Conservation (phyloP, 23 tunicate species). For the Trididemnum nubilum region DNA sequence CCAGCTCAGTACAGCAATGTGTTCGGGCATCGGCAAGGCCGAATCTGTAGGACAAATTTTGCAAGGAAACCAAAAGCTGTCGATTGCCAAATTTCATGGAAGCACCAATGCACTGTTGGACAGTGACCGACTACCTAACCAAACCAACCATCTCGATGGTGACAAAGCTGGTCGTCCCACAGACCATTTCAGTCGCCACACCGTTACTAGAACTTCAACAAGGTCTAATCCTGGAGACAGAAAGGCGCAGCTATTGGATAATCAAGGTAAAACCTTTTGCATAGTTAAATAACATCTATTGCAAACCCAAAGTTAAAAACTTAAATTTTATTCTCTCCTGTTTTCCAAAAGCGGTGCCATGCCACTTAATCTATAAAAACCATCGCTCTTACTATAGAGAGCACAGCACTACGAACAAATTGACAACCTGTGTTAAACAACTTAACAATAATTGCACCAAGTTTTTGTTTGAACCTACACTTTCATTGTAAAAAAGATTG, state of each 20-base stretch:
- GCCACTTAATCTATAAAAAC: too few relatives aligned
- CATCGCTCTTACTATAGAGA: too few relatives aligned
- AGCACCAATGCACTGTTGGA: conserved; percentile 58
- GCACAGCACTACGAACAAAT: too few relatives aligned
- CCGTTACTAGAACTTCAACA: conserved; percentile 56
- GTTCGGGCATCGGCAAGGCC: conserved; percentile 41
- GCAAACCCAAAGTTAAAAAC: conserved; percentile 21
- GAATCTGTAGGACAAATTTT: conserved; percentile 36
- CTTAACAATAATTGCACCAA: too few relatives aligned
- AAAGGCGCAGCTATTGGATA: background rate
- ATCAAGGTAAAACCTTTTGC: background rate
- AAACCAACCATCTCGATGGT: conserved; percentile 8
- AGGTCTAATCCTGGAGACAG: conserved; percentile 80
- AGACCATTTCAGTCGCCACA: conserved; percentile 59
- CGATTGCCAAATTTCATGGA: conserved; percentile 45
- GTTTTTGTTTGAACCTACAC: too few relatives aligned
- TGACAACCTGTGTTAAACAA: too few relatives aligned
- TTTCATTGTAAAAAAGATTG: too few relatives aligned
- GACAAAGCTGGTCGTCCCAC: conserved; percentile 39
- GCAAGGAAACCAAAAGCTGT: conserved; percentile 12
- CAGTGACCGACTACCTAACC: conserved; percentile 26
- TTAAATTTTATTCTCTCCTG: too few relatives aligned
- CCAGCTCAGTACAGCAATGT: conserved; percentile 25
- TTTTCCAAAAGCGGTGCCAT: too few relatives aligned
- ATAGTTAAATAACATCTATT: conserved; percentile 28